phyloP scores from a whole-genome alignment of 2,113 vertebrate genomes.

The Hemiscyllium ocellatum region DNA sequence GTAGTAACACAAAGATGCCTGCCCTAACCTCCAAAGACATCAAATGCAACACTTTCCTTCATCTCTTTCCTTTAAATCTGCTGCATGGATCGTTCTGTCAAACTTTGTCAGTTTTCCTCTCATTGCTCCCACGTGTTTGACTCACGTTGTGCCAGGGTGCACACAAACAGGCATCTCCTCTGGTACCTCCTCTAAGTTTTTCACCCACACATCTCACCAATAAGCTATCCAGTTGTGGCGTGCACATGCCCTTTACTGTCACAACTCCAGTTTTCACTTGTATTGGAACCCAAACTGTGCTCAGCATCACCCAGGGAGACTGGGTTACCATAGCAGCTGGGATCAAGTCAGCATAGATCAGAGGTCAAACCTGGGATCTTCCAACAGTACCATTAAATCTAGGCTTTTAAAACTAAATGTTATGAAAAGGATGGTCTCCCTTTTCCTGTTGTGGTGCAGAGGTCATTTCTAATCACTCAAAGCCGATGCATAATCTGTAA shows the following conservation, averaged over 20 bases:
- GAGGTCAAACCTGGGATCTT: not conserved
- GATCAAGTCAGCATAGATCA: not conserved
- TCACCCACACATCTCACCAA: conserved; percentile 4
- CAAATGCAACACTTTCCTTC: not conserved
- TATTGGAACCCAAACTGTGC: not conserved
- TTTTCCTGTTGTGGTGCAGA: not conserved
- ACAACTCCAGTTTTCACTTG: not conserved
- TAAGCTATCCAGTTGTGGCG: not conserved
- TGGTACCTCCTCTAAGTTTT: not conserved
- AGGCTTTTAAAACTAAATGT: not conserved
- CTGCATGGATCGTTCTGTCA: not conserved
- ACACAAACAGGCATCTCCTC: conserved; percentile 13
- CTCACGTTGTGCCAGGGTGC: not conserved
- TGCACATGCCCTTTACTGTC: not conserved
- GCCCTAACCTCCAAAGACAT: not conserved
- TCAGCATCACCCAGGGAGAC: not conserved
- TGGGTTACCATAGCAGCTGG: not conserved
- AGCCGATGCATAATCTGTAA: not conserved
- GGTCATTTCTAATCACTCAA: not conserved
- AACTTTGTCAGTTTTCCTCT: conserved; percentile 15
- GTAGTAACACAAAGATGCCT: not conserved
- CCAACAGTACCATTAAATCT: not conserved
- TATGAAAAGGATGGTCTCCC: not conserved
- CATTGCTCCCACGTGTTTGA: conserved; percentile 12
- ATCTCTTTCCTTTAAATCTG: not conserved